Evolutionary conservation across 2,113 vertebrate genomes (phyloP), one percentile per base, ranked within the genome.

Genomic region (Sclerurus mexicanus): DNA sequence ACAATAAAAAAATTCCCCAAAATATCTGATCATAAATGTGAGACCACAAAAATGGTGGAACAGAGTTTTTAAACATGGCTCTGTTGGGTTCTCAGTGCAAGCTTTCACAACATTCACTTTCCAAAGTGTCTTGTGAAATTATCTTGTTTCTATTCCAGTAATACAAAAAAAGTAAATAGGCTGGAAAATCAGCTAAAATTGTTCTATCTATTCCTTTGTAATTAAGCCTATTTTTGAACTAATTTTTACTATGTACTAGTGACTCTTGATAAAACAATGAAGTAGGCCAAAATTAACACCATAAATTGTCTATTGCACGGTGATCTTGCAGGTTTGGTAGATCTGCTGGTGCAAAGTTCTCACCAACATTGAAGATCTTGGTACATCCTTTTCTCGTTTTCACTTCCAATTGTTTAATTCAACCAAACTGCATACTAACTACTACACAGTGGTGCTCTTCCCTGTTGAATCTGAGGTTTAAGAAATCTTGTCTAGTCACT

Each of bases 21-120:
- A 96, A 91, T 62, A 79, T 13, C 64, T 97, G 46, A 60, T 90
- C 50, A 33, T 77, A 87, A 95, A 94, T 27, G 77, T 16, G 20
- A 86, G 40, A 19, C 16, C 23, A 72, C 25, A 60, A 77, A 90
- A 87, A 4, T 17, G 12, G 6, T 23, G 16, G 21, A 50, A 39
- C 15, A 75, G 49, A 33, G 40, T 10, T 50, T 94, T 94, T 82
- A 40, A 17, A 82, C 22, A 10, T 60, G 79, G 58, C 10, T 92
- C 42, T 73, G 13, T 83, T 42, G 31, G 39, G 69, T 87, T 89
- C 53, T 90, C 68, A 83, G 44, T 78, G 52, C 33, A 92, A 94
- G 62, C 6, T 90, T 96, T 69, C n/a, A 73, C 14, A 84, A 6
- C 4, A 19, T 0, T 73, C 30, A 5, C 9, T 77, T 84, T 90